phyloP scores from a whole-genome alignment of 2,113 vertebrate genomes.

The Nymphicus hollandicus region DNA sequence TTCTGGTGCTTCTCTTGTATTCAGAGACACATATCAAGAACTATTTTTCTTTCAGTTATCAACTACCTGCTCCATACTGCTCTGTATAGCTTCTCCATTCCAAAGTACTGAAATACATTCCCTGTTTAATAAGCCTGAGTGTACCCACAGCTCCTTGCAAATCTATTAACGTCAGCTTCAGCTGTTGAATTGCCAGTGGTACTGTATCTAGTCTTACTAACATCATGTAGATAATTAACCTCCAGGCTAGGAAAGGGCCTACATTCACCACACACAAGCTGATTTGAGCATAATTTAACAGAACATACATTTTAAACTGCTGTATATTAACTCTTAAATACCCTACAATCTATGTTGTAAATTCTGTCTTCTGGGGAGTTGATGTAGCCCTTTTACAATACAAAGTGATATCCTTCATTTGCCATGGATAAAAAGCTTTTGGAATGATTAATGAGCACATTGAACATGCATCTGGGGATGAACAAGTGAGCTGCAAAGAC shows the following conservation, averaged over 20 bases:
- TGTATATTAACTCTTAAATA: not conserved
- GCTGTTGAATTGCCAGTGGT: not conserved
- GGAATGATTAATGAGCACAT: not conserved
- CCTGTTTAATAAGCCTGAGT: not conserved
- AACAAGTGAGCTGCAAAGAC: not conserved
- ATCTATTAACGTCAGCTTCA: not conserved
- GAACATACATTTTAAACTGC: not conserved
- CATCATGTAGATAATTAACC: not conserved
- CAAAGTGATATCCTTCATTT: not conserved
- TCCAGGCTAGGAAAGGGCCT: not conserved
- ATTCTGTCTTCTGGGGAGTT: not conserved
- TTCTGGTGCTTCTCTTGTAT: not conserved
- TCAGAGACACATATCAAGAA: not conserved
- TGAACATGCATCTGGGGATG: not conserved
- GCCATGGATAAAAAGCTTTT: not conserved
- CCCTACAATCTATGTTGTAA: not conserved
- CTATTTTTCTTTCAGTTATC: not conserved
- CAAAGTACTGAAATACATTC: not conserved
- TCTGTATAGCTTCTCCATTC: not conserved
- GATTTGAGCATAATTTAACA: not conserved
- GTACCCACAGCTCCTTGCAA: not conserved
- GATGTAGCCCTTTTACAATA: not conserved
- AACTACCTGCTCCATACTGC: not conserved
- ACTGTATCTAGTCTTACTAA: not conserved
- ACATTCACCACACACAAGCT: not conserved